Evolutionary conservation across 2,888 invertebrate genomes (phyloP), one percentile per base, ranked within the genome.

Genomic region (Sarcophaga rosellei): DNA sequence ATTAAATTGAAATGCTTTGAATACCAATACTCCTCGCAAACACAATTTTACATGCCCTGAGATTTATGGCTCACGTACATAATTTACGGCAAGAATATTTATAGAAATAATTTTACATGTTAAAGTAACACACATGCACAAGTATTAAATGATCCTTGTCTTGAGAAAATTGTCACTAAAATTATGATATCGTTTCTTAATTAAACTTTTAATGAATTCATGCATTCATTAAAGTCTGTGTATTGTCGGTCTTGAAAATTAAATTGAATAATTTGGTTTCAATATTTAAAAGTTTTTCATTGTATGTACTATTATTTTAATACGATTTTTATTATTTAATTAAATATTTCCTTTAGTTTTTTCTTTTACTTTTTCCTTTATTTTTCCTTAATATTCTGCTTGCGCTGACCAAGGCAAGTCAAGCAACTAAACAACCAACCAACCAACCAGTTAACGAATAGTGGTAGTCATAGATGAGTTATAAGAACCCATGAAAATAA

Each of bases 291-390:
- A 25, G 11, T 21, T 57, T 35, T 59, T 15, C 2, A 1, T 53
- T 53, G 10, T 2, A 12, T 53, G 10, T 2, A 12, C 17, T 53
- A 53, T 53, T 53, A 53, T 53, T 53, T 17, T 53, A 15, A 4
- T 15, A 1, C 17, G 8, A 5, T 15, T 72, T 72, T 59, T 11
- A 44, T 70, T 53, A 57, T 35, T 70, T 63, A 79, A 63, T 70
- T 65, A 65, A 80, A 73, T 45, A 21, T 72, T 79, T 72, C 11
- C 63, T 63, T 4, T 20, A 57, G n/a, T 65, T 57, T 35, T 35
- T 35, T 35, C 35, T 35, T 53, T 17, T 17, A 17, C 5, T 17
- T 35, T 53, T 17, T 53, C 15, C 17, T 17, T 53, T 17, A 53
- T 53, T 53, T 53, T 53, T 53, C 53, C 53, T 53, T 17, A 53